Evolutionary conservation across 2,797 vertebrate species (phyloP), one percentile per base, ranked within the genome.

Genomic region (Pristis pectinata): DNA sequence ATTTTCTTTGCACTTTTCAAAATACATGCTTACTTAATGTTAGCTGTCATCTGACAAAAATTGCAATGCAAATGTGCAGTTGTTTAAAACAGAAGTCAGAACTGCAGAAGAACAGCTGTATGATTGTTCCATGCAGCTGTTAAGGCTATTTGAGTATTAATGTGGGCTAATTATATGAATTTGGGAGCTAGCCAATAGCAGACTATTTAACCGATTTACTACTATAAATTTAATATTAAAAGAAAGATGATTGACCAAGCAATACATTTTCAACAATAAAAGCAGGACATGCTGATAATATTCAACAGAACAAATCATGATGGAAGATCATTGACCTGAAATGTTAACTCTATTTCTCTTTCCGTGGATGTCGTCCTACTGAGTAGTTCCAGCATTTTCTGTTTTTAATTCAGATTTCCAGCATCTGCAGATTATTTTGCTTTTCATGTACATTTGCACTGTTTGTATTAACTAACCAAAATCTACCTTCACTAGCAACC

Each of bases 1-100:
- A 91, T 91, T 91, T 91, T 91, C 87, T 91, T 91, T 67, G 87
- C 61, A 91, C 87, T 91, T 91, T 91, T 91, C 87, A 91, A 41
- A 91, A 91, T 91, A 91, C 87, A 19, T 91, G 87, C 59, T 67
- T 41, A 91, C 91, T 91, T 64, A 91, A 67, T 91, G 59, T 91
- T 64, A 67, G n/a, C 59, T 91, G 87, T 91, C 87, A 91, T 91
- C 87, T 91, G 87, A 67, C 22, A 9, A 67, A 91, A 91, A 64
- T 64, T 91, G n/a, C 87, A 91, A 9, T 91, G 87, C 59, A 91
- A 91, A 91, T 67, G n/a, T 67, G n/a, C 87, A 64, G 27, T 91
- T 91, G 59, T 41, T 91, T 7, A 67, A 67, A 91, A 61, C 41
- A 91, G 91, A 91, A 91, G 17, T 4, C n/a, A 91, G 8, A 61